Conservation (phyloP, 2,113 vertebrate species). For the Spermophilus dauricus region DNA sequence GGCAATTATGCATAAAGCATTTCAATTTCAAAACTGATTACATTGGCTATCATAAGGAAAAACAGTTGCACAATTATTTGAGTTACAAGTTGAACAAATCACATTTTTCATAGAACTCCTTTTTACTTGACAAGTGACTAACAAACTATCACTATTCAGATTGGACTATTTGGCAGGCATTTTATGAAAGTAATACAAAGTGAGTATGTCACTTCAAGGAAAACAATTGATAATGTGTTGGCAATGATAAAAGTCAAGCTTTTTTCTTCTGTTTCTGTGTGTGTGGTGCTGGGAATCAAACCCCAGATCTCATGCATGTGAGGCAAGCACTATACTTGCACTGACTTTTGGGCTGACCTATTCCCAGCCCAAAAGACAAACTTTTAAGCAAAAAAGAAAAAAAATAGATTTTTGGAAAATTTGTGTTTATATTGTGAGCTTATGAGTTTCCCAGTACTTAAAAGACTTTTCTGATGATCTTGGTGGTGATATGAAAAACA, state of each 20-base stretch:
- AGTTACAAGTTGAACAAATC: neutral
- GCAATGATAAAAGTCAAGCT: neutral
- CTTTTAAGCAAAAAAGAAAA: neutral
- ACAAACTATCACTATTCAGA: neutral
- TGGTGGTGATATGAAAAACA: neutral
- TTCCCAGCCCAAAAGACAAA: neutral
- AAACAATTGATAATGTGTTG: neutral
- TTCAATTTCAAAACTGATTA: neutral
- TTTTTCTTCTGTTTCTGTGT: neutral
- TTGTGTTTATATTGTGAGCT: neutral
- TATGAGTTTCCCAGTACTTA: neutral
- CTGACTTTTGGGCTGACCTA: neutral
- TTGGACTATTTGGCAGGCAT: neutral
- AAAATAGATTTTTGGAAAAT: neutral
- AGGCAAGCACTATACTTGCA: neutral
- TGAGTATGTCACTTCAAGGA: neutral
- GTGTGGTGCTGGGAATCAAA: neutral
- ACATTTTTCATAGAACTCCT: neutral
- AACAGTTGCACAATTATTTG: neutral
- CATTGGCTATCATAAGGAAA: neutral
- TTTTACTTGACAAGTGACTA: slow-evolving; percentile 44
- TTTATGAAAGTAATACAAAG: neutral
- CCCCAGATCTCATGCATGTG: neutral
- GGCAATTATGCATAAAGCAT: neutral
- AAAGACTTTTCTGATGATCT: slow-evolving; percentile 12